Evolutionary conservation across 2,888 invertebrate species (phyloP), one percentile per base, ranked within the genome.

Genomic region (Tinea semifulvella): DNA sequence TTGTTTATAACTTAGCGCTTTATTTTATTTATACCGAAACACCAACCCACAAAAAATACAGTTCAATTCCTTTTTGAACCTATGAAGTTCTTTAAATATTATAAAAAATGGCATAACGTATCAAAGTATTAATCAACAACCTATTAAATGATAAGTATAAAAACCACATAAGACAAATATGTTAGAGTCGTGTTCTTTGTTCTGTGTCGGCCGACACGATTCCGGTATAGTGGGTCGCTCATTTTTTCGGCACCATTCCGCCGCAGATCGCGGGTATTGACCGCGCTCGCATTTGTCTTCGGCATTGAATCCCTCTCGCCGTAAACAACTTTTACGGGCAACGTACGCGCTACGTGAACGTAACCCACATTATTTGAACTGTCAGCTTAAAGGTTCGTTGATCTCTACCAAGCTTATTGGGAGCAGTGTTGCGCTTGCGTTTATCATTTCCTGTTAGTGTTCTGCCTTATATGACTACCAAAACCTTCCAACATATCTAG

Each of bases 321-420:
- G 72, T 76, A 75, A 75, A 73, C 69, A 76, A 71, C 76, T 74
- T 76, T 75, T 76, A 77, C 77, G 76, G 76, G 66, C 75, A 68
- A 67, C 68, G 65, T 73, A 71, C 73, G 75, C 74, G 74, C 75
- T 65, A 74, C 76, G 69, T 73, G 76, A 79, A 71, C 80, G 77
- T 79, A 79, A 77, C 80, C 80, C 66, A 80, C 76, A 77, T 80
- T 71, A 77, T 79, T 79, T 76, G 74, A 76, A 73, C 75, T 76
- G 80, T 76, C 76, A 75, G 77, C 74, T 71, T 60, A 58, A 65
- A 66, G 68, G 80, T 74, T 77, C 80, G 66, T 69, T 73, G 80
- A 69, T 65, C 80, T 63, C 69, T 53, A 55, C 68, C 64, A 65
- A 68, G 69, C 74, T 75, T 76, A 76, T 72, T 70, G 72, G 65